Base-by-base conservation (phyloP, 1,140 invertebrate species). In the Philopotamus ludificatus region DNA sequence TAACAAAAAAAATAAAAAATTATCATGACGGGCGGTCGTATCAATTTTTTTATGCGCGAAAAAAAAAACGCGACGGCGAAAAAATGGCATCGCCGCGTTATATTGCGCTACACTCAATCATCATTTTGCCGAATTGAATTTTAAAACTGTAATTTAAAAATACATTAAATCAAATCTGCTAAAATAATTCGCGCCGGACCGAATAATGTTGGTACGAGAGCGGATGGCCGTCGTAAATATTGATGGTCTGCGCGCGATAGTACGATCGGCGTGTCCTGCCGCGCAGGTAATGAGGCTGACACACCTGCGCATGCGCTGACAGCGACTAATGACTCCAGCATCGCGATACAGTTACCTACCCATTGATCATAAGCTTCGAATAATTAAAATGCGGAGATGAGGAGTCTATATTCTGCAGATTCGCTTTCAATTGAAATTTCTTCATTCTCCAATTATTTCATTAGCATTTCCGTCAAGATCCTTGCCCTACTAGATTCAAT, bases 201-300 rank as follows among this genome's bases (percentile, higher is more conserved):
- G 23, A 44, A 34, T 15, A 54, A 34, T 54, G 28, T 34, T 34
- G 51, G 9, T 42, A 34, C 28, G 12, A 34, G 4, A 4, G 28
- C 28, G 12, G 4, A 34, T 21, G 51, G 55, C 41, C 23, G 62
- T 59, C 65, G 51, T 66, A 54, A 66, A 66, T 66, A 66, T 66
- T 62, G 65, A 66, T 66, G 26, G 49, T 34, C 34, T 25, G 12
- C 21, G 54, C 57, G 21, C 39, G 50, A 54, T 58, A 42, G 62
- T 66, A 20, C 16, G 20, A 51, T 39, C 23, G 41, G 21, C 12
- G 39, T n/a, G 42, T 41, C 51, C 51, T 16, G 26, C 51, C n/a
- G 51, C 3, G 22, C 20, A 16, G 34, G 42, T 57, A 57, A 57
- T 57, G 54, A 57, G 54, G 9, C 3, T 18, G 26, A 9, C 15